Evolutionary conservation across 2,888 invertebrate species (phyloP), one percentile per base, ranked within the genome.

Genomic region (Hydroisotoma schaefferi): DNA sequence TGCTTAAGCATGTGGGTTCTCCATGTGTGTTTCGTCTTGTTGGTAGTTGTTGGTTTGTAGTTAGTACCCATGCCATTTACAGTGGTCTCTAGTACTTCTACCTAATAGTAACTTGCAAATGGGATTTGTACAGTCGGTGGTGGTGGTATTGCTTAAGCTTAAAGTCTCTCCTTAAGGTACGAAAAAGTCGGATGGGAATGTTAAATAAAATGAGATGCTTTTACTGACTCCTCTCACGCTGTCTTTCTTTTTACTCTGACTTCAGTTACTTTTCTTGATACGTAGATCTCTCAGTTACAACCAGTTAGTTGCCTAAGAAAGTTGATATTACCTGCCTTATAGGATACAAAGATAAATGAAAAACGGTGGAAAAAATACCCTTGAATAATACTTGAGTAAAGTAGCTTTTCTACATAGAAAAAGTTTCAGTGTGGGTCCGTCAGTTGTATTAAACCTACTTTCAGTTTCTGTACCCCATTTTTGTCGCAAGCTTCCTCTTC

Each of bases 221-320:
- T 60, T 55, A 55, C 43, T 18, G 38, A 55, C 55, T 55, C 59
- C 55, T 59, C 59, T 59, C 55, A 60, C 55, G 55, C 55, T 59
- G 59, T 59, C 60, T 55, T 51, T 55, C 51, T 55, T 57, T 26
- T 29, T 33, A 28, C 53, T 28, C 47, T 33, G 12, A 33, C 33
- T 33, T 33, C 8, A 33, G 33, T n/a, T n/a, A n/a, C n/a, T n/a
- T n/a, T n/a, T n/a, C n/a, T n/a, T n/a, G n/a, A n/a, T n/a, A n/a
- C n/a, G n/a, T n/a, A n/a, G n/a, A n/a, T n/a, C n/a, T n/a, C n/a
- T n/a, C n/a, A n/a, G n/a, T n/a, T n/a, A n/a, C n/a, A n/a, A n/a
- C n/a, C n/a, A n/a, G n/a, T n/a, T n/a, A n/a, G n/a, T n/a, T n/a
- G n/a, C n/a, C n/a, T 46, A 25, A 46, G 46, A 46, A 46, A 46